These are phyloP conservation scores for Pollicipes pollicipes DNA, from an alignment of 1,140 invertebrate species.

Conservation along the genomic window DNA sequence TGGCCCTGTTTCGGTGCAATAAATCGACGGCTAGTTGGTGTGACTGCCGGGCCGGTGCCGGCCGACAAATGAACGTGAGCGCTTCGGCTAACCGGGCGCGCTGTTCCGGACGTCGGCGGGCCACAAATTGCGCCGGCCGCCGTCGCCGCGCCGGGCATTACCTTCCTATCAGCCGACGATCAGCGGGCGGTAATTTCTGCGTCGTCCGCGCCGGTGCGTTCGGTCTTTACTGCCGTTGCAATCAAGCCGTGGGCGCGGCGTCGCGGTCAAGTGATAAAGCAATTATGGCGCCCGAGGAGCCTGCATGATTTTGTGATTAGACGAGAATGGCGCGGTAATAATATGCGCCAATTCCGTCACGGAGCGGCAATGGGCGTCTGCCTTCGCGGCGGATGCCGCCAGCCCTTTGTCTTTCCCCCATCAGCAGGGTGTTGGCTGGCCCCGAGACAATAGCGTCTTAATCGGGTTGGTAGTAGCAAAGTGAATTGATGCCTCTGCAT, in stretches of 20 bases:
- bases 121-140: background rate
- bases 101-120: background rate
- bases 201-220: background rate
- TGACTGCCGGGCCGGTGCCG: background rate
- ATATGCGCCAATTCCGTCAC: background rate
- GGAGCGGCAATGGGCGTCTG: no score
- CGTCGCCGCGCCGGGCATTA: background rate
- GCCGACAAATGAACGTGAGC: background rate
- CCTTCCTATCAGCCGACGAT: background rate
- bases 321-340: background rate
- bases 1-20: background rate
- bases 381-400: no score
- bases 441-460: no score
- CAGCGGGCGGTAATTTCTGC: background rate
- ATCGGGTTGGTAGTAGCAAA: background rate
- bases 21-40: background rate
- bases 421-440: no score
- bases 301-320: conserved; percentile 1
- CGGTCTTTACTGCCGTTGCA: no score
- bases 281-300: background rate
- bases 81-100: background rate
- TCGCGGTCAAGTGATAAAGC: background rate
- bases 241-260: background rate
- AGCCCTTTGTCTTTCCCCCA: no score
- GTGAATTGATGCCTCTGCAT: background rate